A percentile compares a stretch with the other conserved stretches of the same genome.
phyloP scores from a whole-genome alignment of 2,797 vertebrate species.

The Natrix natrix region DNA sequence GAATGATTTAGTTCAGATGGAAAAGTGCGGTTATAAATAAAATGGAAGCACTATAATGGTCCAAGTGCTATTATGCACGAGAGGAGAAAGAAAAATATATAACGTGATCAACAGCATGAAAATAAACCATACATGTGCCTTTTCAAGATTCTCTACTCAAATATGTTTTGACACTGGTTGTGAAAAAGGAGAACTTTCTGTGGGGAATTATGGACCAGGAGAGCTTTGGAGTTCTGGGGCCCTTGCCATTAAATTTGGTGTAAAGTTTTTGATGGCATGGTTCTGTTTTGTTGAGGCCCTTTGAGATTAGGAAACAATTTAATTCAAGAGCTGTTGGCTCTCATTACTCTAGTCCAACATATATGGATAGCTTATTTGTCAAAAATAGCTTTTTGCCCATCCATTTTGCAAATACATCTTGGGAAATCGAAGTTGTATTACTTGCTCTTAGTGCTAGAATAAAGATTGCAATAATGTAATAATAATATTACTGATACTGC shows the following conservation, averaged over 20 bases:
- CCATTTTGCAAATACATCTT: neutral
- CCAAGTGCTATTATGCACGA: conserved; percentile 31
- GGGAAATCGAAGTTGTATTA: neutral
- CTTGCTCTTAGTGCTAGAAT: neutral
- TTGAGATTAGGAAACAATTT: conserved; percentile 41
- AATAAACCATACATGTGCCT: conserved; percentile 45
- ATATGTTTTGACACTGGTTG: conserved; percentile 55
- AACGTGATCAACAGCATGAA: conserved; percentile 43
- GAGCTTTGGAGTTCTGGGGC: conserved; percentile 8
- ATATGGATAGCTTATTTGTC: neutral
- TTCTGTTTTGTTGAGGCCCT: conserved; percentile 49
- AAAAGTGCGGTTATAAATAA: conserved; percentile 32
- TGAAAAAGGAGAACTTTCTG: conserved; percentile 45
- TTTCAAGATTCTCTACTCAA: conserved; percentile 56
- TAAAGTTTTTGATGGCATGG: conserved; percentile 14
- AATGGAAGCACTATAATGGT: conserved; percentile 29
- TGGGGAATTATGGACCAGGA: conserved; percentile 51
- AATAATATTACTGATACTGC: neutral
- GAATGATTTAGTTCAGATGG: conserved; percentile 31
- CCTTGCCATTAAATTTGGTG: neutral
- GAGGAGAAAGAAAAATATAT: conserved; percentile 30
- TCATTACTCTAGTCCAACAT: conserved; percentile 42
- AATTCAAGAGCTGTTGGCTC: conserved; percentile 53
- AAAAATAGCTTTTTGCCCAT: neutral
- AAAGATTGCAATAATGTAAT: neutral